Base-by-base conservation (phyloP, 2,113 vertebrate species). In the Petaurus breviceps region DNA sequence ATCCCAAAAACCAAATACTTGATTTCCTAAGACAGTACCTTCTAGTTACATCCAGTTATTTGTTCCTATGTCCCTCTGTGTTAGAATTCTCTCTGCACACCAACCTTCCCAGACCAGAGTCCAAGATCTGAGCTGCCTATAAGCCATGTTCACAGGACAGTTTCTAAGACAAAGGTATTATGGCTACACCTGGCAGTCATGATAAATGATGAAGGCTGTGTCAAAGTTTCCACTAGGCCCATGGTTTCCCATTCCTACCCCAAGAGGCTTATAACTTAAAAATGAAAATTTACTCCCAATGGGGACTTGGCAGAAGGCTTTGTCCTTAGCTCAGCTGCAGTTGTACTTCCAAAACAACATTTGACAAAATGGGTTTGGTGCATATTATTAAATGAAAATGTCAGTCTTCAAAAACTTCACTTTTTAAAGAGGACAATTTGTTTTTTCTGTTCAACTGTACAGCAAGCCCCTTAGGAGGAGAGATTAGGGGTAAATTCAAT, bases 331-430 rank as follows among this genome's bases (percentile, higher is more conserved):
- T 94, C 61, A 31, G 96, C 97, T 97, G 97, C 95, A 94, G n/a
- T 95, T 97, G 54, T 61, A 51, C 84, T 95, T 92, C 11, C 91
- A 93, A 96, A 84, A 84, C 68, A 96, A 95, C 90, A 12, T n/a
- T 84, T 90, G 47, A 90, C 92, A 94, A 96, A 97, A 97, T 95
- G 97, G 94, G 53, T 93, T 98, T 98, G 96, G 90, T 98, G 94
- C 55, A 25, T 96, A 98, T 97, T 97, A 11, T 96, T 97, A 96
- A 96, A 97, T 97, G 95, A 94, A 97, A 97, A 95, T 95, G 93
- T 94, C 89, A 97, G 96, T 98, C 90, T 96, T 52, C 51, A 95
- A 77, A 97, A 95, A 96, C 52, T 96, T 95, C 51, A 14, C 12
- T 57, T 77, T 92, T 97, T 97, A 95, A 90, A 96, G 96, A 84